Base-by-base conservation (phyloP, 2,797 vertebrate species). In the Aselliscus stoliczkanus region DNA sequence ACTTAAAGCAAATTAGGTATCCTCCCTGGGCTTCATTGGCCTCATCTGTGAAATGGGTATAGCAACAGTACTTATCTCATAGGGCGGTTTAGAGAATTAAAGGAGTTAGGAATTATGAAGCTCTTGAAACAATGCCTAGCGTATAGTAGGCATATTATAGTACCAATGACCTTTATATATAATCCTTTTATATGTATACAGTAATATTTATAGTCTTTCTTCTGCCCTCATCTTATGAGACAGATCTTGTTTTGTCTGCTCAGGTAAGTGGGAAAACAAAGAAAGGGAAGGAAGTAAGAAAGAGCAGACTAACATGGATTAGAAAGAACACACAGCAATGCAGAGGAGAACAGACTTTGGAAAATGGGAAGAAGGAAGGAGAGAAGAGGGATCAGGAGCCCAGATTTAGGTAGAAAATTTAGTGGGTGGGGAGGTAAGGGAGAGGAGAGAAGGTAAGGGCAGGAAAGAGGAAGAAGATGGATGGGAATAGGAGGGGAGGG, bases 11-110 rank as follows among this genome's bases (percentile, higher is more conserved):
- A 73, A 92, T 93, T 58, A 21, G 3, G 76, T 65, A 31, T 54
- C 31, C 39, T 82, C 14, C 88, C 34, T 94, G n/a, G 37, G 14
- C 6, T 92, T 92, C 39, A 60, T 44, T 89, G 27, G 39, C 7
- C 1, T 73, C 12, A n/a, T 93, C 70, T 85, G 11, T 56, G 77
- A 96, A 95, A 47, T 58, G 39, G 83, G 62, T 4, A 75, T 54
- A 56, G 39, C 12, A 39, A 62, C 2, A 60, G 18, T 77, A 23
- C 11, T n/a, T 82, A 54, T 44, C 34, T 86, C 50, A 34, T 87
- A 39, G 34, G 17, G 13, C 79, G 10, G 15, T 67, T 84, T n/a
- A 72, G 12, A 21, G 4, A 83, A 87, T 47, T 56, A 87, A 93
- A 64, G 44, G 29, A 81, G 10, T 69, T 79, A 85, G 79, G 39